phyloP scores from a whole-genome alignment of 2,113 vertebrate species.

The Fregetta grallaria region DNA sequence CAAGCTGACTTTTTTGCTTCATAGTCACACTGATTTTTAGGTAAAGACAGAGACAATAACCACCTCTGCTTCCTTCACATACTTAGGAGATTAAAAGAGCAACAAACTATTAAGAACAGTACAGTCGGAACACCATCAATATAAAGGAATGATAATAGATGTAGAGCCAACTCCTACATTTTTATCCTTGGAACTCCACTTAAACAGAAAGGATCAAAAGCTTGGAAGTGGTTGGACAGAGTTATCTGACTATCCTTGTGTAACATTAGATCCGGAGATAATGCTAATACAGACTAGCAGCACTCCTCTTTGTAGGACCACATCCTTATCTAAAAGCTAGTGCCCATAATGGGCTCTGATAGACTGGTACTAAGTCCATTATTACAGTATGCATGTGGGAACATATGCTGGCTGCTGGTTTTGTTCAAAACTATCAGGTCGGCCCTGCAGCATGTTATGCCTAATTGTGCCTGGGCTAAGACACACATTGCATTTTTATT shows the following conservation, averaged over 20 bases:
- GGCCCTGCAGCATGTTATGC: not conserved
- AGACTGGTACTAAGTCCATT: not conserved
- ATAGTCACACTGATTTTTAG: not conserved
- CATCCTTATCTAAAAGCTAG: not conserved
- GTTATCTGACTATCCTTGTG: not conserved
- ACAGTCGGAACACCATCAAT: not conserved
- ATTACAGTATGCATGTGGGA: not conserved
- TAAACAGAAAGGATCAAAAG: not conserved
- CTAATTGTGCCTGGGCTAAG: not conserved
- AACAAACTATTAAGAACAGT: not conserved
- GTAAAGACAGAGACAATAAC: not conserved
- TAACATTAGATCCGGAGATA: not conserved
- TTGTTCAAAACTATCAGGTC: not conserved
- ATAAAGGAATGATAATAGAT: not conserved
- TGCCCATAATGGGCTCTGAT: not conserved
- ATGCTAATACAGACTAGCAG: not conserved
- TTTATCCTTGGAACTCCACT: not conserved
- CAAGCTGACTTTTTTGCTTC: not conserved
- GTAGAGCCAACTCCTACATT: not conserved
- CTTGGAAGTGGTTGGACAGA: not conserved
- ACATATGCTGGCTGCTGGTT: not conserved
- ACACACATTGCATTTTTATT: not conserved
- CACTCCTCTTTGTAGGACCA: not conserved
- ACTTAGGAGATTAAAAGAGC: not conserved
- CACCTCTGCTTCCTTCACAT: not conserved